Evolutionary conservation across 2,888 invertebrate genomes (phyloP), one percentile per base, ranked within the genome.

Genomic region (Seladonia tumulorum): DNA sequence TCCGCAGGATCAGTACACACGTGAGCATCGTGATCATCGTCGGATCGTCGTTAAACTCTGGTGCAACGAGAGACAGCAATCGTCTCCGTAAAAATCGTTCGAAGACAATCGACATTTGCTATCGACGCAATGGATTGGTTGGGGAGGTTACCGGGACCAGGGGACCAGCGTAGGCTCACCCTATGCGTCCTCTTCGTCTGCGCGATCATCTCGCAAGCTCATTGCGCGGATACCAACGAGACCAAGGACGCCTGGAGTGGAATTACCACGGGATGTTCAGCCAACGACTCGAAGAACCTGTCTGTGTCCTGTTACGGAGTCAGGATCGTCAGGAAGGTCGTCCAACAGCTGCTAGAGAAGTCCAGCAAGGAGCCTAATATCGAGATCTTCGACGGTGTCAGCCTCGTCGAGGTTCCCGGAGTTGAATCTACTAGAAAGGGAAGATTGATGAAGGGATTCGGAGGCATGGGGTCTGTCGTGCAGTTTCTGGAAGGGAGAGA

Each of bases 401-500:
- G 96, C 90, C 94, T 97, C 92, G 96, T 97, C 60, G 96, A 96
- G 82, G 95, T 96, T 72, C 96, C 96, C 86, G 95, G 95, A 82
- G 92, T 90, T 60, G 95, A 94, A 72, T 93, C 95, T 94, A 89
- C 95, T 93, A 94, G 97, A 93, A 93, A 94, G 94, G 96, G 71
- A 90, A 96, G 87, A 94, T 95, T 80, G 93, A 95, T 93, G 53
- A 92, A 93, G 83, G 91, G 90, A 45, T 73, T 92, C 88, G 84
- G 96, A 95, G 63, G 96, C 0, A 88, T 97, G 79, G 96, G 96
- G 12, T 95, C 96, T 16, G 95, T 97, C 91, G 96, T 97, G 25
- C 96, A 96, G 91, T 97, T 97, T 90, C 94, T 98, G 4, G 96
- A 97, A 92, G 97, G 96, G 3, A 97, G 97, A 88, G 98, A 98